Base-by-base conservation (phyloP, 2,888 invertebrate species). In the Spisula subtruncata region DNA sequence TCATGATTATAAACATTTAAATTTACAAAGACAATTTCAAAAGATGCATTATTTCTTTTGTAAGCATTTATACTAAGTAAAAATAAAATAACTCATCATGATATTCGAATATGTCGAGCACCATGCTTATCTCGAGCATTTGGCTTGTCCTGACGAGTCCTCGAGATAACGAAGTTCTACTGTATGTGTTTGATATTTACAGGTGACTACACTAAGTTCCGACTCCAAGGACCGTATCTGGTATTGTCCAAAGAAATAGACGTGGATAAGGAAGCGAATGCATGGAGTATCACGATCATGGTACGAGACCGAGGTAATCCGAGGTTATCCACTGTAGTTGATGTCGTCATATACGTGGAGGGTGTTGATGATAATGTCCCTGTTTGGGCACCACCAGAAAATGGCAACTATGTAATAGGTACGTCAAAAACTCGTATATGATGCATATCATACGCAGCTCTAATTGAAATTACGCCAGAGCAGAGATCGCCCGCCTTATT, bases 181-280 rank as follows among this genome's bases (percentile, higher is more conserved):
- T 41, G 14, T 51, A 51, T 12, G 14, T 51, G 14, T 12, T 51
- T 51, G 14, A 4, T 25, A n/a, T 25, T 51, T 71, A 25, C 85
- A 93, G 93, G 93, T 16, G 91, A 93, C 85, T 87, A 88, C 29
- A 90, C 90, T 0, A 93, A 93, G 75, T 93, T 93, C 85, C 51
- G 88, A 29, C 81, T 93, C 18, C 87, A 88, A 18, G 89, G 88
- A n/a, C 88, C 91, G 8, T 89, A 89, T 14, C 56, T 93, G 18
- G 86, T 88, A n/a, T 87, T 93, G n/a, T 80, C 85, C 0, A 85
- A 84, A n/a, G 81, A 85, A 32, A 93, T 93, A 16, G 93, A 94
- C 79, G 93, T 90, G 0, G 94, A 94, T 79, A 91, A 86, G 8
- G 94, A 93, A 25, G 84, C 89, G 0, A 86, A 82, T 14, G 75